These are phyloP conservation scores for Liasis olivaceus DNA, from an alignment of 2,797 vertebrate species.

Conservation along the genomic window DNA sequence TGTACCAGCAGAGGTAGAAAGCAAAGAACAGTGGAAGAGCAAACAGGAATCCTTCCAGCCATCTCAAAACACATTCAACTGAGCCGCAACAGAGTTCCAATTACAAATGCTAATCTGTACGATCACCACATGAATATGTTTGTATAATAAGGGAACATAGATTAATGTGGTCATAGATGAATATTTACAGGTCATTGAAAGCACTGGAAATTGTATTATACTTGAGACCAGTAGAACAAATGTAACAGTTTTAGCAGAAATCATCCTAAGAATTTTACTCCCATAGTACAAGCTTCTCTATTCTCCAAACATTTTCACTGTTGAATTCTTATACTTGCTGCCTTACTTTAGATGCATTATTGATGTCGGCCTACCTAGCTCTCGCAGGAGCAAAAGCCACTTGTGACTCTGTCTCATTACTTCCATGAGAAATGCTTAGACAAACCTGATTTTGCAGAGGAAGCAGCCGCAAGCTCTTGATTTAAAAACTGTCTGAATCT, in stretches of 20 bases:
- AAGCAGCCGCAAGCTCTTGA: background rate
- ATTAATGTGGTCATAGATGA: background rate
- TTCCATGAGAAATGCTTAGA: background rate
- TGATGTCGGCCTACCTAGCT: background rate
- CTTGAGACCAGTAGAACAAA: background rate
- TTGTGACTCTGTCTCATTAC: background rate
- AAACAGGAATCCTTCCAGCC: background rate
- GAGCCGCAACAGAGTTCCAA: background rate
- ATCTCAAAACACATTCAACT: background rate
- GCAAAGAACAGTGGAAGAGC: background rate
- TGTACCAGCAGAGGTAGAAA: background rate
- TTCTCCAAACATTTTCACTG: background rate
- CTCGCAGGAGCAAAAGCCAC: background rate
- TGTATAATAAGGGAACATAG: background rate
- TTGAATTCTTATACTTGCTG: background rate
- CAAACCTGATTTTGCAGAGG: conserved; percentile 32
- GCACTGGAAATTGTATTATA: background rate
- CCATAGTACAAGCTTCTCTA: background rate
- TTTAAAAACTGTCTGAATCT: background rate
- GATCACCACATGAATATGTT: too few species aligned
- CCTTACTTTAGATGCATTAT: background rate
- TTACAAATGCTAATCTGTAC: background rate
- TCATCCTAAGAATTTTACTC: background rate
- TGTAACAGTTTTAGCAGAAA: background rate
- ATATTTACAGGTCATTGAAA: background rate